phyloP scores from a whole-genome alignment of 2,888 invertebrate species.

The Emesis furor region DNA sequence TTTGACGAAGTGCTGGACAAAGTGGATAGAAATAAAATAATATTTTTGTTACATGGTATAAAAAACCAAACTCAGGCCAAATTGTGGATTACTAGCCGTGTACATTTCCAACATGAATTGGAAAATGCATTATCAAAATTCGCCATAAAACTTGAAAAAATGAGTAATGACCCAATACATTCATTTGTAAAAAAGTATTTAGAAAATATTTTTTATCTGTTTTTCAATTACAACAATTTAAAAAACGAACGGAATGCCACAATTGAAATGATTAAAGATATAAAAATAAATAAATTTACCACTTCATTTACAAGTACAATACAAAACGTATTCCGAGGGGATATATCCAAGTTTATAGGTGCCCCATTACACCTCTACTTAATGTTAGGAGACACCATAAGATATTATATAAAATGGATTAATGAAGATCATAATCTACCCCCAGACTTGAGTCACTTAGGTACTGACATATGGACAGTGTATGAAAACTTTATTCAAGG shows the following conservation, averaged over 20 bases:
- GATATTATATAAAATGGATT: not conserved
- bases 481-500: constrained; percentile 18
- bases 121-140: not conserved
- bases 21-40: not conserved
- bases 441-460: constrained; percentile 11
- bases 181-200: not conserved
- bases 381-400: constrained; percentile 3
- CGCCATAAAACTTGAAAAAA: constrained; percentile 2
- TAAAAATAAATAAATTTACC: not conserved
- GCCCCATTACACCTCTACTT: constrained; percentile 21
- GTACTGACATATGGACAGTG: constrained; percentile 18
- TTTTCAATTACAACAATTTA: not conserved
- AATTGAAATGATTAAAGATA: not conserved
- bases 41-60: not conserved
- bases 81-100: not conserved
- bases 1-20: not conserved
- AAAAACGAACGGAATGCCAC: not conserved
- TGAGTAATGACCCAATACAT: not conserved
- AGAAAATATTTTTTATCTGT: not conserved
- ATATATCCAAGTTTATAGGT: not conserved
- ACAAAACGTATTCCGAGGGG: not conserved
- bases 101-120: not conserved
- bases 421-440: not conserved
- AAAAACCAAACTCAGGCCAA: not conserved
- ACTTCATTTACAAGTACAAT: not conserved